Evolutionary conservation across 2,888 invertebrate genomes (phyloP).

Genomic region (Eupithecia dodoneata): DNA sequence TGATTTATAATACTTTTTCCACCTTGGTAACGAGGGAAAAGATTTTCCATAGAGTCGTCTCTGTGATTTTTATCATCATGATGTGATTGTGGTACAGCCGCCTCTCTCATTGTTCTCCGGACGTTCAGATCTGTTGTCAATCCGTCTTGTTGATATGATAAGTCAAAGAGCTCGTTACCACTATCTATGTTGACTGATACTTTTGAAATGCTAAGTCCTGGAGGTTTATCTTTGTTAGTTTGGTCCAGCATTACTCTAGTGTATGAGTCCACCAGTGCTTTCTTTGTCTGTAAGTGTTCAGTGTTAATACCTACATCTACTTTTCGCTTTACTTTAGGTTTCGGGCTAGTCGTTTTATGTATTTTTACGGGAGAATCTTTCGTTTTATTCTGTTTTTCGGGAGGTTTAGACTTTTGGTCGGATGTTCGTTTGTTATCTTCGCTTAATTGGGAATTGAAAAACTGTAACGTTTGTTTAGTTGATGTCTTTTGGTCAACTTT

Average conservation of each 20-base stretch:
- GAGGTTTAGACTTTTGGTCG: constrained; percentile 16
- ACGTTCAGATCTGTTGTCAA: constrained; percentile 57
- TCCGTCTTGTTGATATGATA: constrained; percentile 57
- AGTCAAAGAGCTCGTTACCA: constrained; percentile 64
- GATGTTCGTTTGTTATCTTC: background rate
- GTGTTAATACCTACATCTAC: constrained; percentile 38
- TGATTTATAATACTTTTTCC: background rate
- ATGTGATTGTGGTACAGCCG: constrained; percentile 25
- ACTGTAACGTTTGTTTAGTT: constrained; percentile 19
- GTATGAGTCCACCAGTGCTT: constrained; percentile 61
- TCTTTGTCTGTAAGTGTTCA: constrained; percentile 58
- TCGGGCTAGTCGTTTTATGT: constrained; percentile 20
- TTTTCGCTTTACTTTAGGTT: constrained; percentile 46
- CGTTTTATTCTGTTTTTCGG: background rate
- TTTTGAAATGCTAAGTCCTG: constrained; percentile 55
- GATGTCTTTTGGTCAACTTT: constrained; percentile 16
- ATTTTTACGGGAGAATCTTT: background rate
- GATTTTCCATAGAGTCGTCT: constrained; percentile 45
- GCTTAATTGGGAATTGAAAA: constrained; percentile 19
- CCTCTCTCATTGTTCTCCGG: constrained; percentile 56
- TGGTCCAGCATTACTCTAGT: constrained; percentile 54
- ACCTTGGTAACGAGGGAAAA: constrained; percentile 15
- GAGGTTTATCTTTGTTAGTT: constrained; percentile 36
- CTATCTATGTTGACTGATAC: constrained; percentile 66
- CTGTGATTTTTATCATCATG: constrained; percentile 40